Conservation (phyloP, 2,797 vertebrate species). For the Rhinella marina region DNA sequence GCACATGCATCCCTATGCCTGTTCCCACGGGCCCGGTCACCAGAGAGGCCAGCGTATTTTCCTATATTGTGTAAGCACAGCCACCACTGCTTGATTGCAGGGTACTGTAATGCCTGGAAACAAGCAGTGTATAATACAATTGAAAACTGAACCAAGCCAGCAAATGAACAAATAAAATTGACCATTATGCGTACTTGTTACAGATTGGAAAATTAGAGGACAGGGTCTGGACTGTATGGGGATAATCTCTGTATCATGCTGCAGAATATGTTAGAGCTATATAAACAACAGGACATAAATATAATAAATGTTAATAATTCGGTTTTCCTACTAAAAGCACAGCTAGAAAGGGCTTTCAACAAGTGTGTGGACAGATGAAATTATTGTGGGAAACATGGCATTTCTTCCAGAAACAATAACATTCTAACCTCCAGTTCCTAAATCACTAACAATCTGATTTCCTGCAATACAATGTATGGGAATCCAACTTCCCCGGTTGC, state of each 20-base stretch:
- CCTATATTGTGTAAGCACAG: too few relatives aligned
- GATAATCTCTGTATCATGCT: not conserved
- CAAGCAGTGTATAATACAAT: too few relatives aligned
- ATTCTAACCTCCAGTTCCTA: not conserved
- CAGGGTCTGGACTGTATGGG: not conserved
- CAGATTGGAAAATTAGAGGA: not conserved
- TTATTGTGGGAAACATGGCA: not conserved
- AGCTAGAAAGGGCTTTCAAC: not conserved
- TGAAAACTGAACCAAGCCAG: too few relatives aligned
- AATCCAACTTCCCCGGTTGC: not conserved
- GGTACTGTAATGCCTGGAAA: too few relatives aligned
- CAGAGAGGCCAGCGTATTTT: too few relatives aligned
- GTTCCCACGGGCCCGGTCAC: too few relatives aligned
- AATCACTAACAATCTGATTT: conserved; percentile 14
- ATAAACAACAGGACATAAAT: not conserved
- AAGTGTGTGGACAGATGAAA: not conserved
- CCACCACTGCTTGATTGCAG: too few relatives aligned
- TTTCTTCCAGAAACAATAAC: not conserved
- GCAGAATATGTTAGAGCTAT: not conserved
- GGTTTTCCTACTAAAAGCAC: not conserved
- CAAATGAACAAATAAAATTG: too few relatives aligned
- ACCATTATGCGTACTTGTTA: not conserved
- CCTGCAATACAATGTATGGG: not conserved
- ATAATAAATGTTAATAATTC: not conserved
- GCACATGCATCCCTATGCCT: too few relatives aligned